phyloP scores from a whole-genome alignment of 2,797 vertebrate species.

The Petrocephalus sullivani region DNA sequence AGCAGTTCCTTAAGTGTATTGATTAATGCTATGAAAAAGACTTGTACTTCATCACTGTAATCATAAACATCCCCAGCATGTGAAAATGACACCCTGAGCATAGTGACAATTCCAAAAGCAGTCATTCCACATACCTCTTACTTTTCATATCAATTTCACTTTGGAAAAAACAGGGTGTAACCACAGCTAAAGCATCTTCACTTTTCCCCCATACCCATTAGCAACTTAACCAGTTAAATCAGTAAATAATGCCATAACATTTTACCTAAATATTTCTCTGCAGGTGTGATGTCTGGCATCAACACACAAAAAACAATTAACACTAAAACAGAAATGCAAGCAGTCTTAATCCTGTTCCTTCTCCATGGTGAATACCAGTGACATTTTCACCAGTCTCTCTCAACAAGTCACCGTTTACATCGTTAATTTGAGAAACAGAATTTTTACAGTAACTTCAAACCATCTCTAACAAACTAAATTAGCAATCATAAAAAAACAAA shows the following conservation, averaged over 20 bases:
- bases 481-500: neutral
- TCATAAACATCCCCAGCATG: constrained; percentile 16
- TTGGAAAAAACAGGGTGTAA: constrained; percentile 27
- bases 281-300: neutral
- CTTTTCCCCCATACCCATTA: neutral
- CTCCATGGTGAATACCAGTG: neutral
- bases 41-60: constrained; percentile 3
- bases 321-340: neutral
- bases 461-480: neutral
- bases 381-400: neutral
- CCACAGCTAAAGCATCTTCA: neutral
- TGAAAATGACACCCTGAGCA: constrained; percentile 23
- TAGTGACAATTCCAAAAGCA: constrained; percentile 35
- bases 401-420: neutral
- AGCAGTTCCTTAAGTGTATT: neutral
- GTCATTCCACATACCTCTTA: constrained; percentile 52
- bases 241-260: neutral
- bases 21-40: neutral
- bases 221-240: neutral
- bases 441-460: neutral
- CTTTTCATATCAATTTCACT: constrained; percentile 45
- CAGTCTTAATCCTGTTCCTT: neutral
- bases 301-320: neutral
- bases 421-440: neutral
- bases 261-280: neutral